phyloP scores from a whole-genome alignment of 2,888 invertebrate species.

The Camptogramma bilineatum region DNA sequence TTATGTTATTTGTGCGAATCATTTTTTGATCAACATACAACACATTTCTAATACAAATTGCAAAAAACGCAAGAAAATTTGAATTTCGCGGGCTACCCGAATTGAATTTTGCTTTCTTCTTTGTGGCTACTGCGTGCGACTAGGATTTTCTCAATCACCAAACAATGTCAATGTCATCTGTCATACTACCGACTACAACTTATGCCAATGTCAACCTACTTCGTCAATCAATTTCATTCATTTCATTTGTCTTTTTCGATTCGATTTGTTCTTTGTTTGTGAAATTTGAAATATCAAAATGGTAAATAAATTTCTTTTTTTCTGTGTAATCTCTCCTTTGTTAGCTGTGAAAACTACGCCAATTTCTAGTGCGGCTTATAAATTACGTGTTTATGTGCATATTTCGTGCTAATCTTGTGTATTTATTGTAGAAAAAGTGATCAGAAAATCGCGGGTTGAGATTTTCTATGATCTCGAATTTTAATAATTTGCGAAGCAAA shows the following conservation, averaged over 20 bases:
- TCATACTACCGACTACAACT: slow-evolving; percentile 37
- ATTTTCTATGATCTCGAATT: slow-evolving; percentile 34
- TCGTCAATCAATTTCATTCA: slow-evolving; percentile 13
- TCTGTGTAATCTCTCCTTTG: slow-evolving; percentile 55
- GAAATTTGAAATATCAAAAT: slow-evolving; percentile 62
- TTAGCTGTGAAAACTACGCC: slow-evolving; percentile 16
- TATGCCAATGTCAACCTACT: no score
- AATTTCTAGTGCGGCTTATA: slow-evolving; percentile 24
- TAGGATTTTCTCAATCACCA: no score
- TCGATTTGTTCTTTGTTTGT: slow-evolving; percentile 50
- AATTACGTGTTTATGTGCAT: slow-evolving; percentile 45
- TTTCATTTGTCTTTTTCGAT: neutral
- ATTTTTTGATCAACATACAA: no score
- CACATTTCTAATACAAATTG: no score
- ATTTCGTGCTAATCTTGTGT: slow-evolving; percentile 57
- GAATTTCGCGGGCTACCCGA: no score
- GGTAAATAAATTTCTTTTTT: slow-evolving; percentile 72
- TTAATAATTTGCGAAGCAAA: slow-evolving; percentile 7
- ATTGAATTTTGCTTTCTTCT: no score
- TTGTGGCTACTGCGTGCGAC: no score
- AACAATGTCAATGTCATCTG: slow-evolving; percentile 23
- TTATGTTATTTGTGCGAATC: no score
- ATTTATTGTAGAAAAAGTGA: slow-evolving; percentile 50
- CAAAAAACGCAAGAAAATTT: no score
- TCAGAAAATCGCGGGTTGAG: slow-evolving; percentile 41